Base-by-base conservation (phyloP, 2,113 vertebrate genomes). In the Phylloscopus trochilus region DNA sequence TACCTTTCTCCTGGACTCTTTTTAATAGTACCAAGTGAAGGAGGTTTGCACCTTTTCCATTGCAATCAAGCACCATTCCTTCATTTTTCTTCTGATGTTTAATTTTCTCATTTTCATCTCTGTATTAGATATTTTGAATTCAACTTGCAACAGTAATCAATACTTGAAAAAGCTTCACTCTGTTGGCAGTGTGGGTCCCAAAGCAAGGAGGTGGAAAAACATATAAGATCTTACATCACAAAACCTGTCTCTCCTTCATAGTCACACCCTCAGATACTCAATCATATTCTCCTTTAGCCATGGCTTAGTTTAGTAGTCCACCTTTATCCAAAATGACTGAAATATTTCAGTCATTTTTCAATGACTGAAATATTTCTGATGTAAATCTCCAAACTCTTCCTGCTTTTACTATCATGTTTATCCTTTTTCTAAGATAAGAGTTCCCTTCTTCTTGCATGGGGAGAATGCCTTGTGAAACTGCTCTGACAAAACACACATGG, bases 391-490 rank as follows among this genome's bases (percentile, higher is more conserved):
- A 52, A 63, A 67, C 28, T 59, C 28, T 15, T 90, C 39, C 26
- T 47, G 26, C 33, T 88, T 76, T 83, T 79, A 52, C 35, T n/a
- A 35, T 31, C 11, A 2, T 35, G 18, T 60, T 83, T 52, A 24
- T 51, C 6, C 31, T 87, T 62, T 51, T 44, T 20, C 27, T 70
- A 85, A 67, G n/a, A 27, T 27, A 86, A 51, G 4, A n/a, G 5
- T 24, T 83, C 41, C n/a, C 17, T 67, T 39, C 43, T 60, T 43
- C 51, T 69, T 69, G 31, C 39, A 13, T 9, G 10, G 6, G 18
- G 55, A 58, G 8, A 15, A 5, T 0, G 0, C n/a, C 51, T 72
- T 69, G 31, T n/a, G 46, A 84, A 87, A 60, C 30, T 0, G 4
- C 33, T 73, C 76, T 19, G 22, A 49, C 26, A 70, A 74, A 56